Conservation (phyloP, 2,888 invertebrate species). For the Drosophila colorata region DNA sequence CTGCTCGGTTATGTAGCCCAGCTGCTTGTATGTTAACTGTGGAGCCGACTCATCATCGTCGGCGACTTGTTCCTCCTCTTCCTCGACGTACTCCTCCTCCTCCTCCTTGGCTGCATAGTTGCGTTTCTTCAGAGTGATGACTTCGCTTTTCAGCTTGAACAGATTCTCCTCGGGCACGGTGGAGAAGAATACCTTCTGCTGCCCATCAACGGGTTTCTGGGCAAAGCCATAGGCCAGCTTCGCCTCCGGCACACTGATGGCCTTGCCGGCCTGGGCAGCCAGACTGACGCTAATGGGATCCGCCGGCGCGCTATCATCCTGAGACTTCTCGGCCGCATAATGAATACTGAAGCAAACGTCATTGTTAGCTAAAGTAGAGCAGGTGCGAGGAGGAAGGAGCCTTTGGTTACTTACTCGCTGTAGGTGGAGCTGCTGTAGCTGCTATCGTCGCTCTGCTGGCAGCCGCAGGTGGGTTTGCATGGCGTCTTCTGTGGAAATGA, state of each 20-base stretch:
- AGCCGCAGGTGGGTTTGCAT: constrained; percentile 67
- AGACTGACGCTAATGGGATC: constrained; percentile 86
- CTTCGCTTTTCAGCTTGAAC: constrained; percentile 86
- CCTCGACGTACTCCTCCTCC: constrained; percentile 67
- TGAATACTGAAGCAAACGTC: constrained; percentile 36
- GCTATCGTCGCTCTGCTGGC: constrained; percentile 52
- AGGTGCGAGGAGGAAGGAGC: too few species aligned
- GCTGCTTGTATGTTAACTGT: constrained; percentile 84
- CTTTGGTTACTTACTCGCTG: constrained; percentile 46
- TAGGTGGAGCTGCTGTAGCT: constrained; percentile 57
- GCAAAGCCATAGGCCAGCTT: constrained; percentile 86
- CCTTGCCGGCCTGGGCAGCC: constrained; percentile 85
- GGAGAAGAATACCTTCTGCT: constrained; percentile 69
- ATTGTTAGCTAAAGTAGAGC: not conserved
- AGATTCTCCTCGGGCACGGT: constrained; percentile 86
- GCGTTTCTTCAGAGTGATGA: constrained; percentile 86
- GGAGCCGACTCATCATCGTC: constrained; percentile 63
- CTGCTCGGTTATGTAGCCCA: constrained; percentile 85
- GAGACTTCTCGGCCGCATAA: constrained; percentile 44
- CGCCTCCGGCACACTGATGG: constrained; percentile 85
- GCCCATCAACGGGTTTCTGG: constrained; percentile 85
- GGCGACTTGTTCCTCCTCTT: constrained; percentile 59
- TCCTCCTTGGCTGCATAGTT: constrained; percentile 54
- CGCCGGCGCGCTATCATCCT: constrained; percentile 82
- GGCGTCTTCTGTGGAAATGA: constrained; percentile 66